Conservation (phyloP, 1,140 invertebrate genomes). For the Drosophila eugracilis region DNA sequence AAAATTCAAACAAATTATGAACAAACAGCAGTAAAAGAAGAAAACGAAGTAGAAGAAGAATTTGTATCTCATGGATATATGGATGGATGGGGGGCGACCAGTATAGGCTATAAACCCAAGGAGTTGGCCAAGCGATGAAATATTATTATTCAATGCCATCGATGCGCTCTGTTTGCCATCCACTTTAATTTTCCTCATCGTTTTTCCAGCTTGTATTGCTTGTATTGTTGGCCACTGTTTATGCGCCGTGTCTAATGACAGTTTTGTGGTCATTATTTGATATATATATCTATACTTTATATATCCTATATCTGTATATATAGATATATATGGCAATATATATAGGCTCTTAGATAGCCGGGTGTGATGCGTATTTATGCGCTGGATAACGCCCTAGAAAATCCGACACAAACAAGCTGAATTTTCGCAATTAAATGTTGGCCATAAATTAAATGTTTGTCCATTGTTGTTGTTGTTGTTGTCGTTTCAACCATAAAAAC, state of each 20-base stretch:
- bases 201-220: neutral
- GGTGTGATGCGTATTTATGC: constrained; percentile 18
- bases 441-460: constrained; percentile 68
- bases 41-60: neutral
- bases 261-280: constrained; percentile 77
- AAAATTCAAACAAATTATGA: constrained; percentile 41
- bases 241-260: constrained; percentile 80
- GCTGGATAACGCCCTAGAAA: constrained; percentile 24
- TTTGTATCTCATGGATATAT: constrained; percentile 3
- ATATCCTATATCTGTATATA: neutral
- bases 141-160: constrained; percentile 53
- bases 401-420: constrained; percentile 41
- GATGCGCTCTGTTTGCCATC: constrained; percentile 65
- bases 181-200: constrained; percentile 41
- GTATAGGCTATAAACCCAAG: constrained; percentile 1
- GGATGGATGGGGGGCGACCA: too few species aligned
- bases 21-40: constrained; percentile 38
- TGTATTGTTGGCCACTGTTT: constrained; percentile 51
- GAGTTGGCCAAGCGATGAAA: constrained; percentile 27
- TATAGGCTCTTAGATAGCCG: constrained; percentile 1
- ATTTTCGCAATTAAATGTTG: constrained; percentile 74
- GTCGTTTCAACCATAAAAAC: constrained; percentile 55
- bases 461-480: too few species aligned
- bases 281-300: constrained; percentile 61
- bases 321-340: neutral